Percentiles rank a stretch among this genome's conserved stretches.
Conservation (phyloP, 2,797 vertebrate genomes). For the Phalanger gymnotis region DNA sequence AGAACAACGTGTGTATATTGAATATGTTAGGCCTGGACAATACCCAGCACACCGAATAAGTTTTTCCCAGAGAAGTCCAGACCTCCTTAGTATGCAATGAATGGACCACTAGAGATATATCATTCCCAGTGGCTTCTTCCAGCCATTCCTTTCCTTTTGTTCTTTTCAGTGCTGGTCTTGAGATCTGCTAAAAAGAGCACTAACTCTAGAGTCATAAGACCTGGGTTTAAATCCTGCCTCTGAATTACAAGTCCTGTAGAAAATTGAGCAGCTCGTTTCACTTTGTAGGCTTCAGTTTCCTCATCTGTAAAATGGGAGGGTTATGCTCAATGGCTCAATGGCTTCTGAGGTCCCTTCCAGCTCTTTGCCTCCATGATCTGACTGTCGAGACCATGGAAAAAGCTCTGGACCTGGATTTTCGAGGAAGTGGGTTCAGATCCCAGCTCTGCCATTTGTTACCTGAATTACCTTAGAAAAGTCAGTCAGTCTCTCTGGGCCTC, state of each 20-base stretch:
- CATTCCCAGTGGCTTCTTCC: not conserved
- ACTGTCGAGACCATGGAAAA: not conserved
- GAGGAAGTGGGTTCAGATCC: not conserved
- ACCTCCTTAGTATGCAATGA: not conserved
- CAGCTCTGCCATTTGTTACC: not conserved
- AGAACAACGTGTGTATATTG: not conserved
- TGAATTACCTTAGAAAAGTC: not conserved
- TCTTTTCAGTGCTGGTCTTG: not conserved
- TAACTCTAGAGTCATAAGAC: not conserved
- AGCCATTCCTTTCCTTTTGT: not conserved
- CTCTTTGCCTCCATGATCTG: constrained; percentile 27
- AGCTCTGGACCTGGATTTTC: not conserved
- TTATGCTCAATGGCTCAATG: not conserved
- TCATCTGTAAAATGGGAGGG: not conserved
- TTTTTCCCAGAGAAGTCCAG: not conserved
- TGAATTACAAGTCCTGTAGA: not conserved
- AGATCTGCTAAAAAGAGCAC: not conserved
- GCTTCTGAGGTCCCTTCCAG: not conserved
- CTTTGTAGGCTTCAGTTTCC: not conserved
- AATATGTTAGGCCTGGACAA: not conserved
- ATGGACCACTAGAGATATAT: not conserved
- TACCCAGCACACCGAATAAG: not conserved
- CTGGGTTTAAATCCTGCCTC: not conserved
- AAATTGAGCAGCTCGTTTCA: not conserved
- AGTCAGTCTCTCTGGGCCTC: not conserved